phyloP scores from a whole-genome alignment of 2,797 vertebrate species.

The Aulostomus chinensis region DNA sequence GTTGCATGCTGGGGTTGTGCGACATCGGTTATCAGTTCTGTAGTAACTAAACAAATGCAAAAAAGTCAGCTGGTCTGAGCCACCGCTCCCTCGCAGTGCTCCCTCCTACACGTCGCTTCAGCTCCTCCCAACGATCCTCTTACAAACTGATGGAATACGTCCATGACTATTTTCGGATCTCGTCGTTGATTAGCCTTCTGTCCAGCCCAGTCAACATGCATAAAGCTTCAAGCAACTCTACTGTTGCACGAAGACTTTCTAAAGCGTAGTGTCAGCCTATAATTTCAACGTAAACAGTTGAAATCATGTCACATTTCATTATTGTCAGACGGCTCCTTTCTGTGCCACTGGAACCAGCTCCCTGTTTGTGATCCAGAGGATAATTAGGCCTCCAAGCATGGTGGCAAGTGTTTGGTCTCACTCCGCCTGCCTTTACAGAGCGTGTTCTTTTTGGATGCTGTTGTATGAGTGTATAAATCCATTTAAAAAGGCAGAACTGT shows the following conservation, averaged over 20 bases:
- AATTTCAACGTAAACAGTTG: constrained; percentile 50
- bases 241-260: no score
- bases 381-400: constrained; percentile 44
- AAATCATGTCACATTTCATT: constrained; percentile 35
- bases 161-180: no score
- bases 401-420: constrained; percentile 43
- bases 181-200: no score
- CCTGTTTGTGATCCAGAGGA: constrained; percentile 36
- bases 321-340: constrained; percentile 23
- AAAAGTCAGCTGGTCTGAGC: no score
- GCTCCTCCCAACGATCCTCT: no score
- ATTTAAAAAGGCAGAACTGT: constrained; percentile 40
- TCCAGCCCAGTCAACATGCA: no score
- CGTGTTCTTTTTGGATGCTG: constrained; percentile 39
- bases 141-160: no score
- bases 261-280: constrained; percentile 34
- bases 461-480: constrained; percentile 25
- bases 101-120: no score
- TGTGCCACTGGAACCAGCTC: constrained; percentile 24
- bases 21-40: no score
- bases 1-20: no score
- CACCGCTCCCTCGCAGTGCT: no score
- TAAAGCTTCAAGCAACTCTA: constrained; percentile 27
- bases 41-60: no score
- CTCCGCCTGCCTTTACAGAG: constrained; percentile 35